Conservation (phyloP, 1,140 invertebrate genomes). For the Aricia agestis region DNA sequence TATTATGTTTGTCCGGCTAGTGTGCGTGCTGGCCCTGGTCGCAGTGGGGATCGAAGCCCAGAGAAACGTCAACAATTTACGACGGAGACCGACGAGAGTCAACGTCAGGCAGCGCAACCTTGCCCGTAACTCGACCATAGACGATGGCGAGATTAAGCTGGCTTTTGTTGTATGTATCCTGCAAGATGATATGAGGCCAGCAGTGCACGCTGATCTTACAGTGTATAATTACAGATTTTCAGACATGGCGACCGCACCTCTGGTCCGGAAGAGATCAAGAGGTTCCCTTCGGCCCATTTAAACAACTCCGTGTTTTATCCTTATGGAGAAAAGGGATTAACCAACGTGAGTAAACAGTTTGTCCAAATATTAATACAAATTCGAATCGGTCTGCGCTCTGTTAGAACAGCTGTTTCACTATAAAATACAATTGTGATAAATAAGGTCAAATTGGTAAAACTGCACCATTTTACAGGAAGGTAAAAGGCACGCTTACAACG, state of each 20-base stretch:
- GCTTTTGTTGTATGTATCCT: not conserved
- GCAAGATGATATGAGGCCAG: not conserved
- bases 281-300: slow-evolving; percentile 81
- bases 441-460: not conserved
- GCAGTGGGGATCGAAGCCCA: not conserved
- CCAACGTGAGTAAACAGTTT: slow-evolving; percentile 78
- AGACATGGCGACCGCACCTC: slow-evolving; percentile 89
- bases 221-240: slow-evolving; percentile 76
- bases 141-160: not conserved
- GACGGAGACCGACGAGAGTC: not conserved
- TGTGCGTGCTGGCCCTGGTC: not conserved
- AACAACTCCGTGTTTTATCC: slow-evolving; percentile 79
- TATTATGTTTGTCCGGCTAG: not conserved
- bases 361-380: not conserved
- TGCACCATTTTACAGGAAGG: slow-evolving; percentile 53
- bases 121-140: not conserved
- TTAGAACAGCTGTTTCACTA: too few relatives aligned
- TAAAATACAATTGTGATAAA: not conserved
- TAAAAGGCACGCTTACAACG: slow-evolving; percentile 47
- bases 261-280: slow-evolving; percentile 70
- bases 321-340: slow-evolving; percentile 82
- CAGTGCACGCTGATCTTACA: not conserved
- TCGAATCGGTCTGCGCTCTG: too few relatives aligned
- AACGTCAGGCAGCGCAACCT: not conserved
- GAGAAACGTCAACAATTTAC: not conserved